Percentiles rank a stretch among this genome's conserved stretches.
Evolutionary conservation across 2,888 invertebrate genomes (phyloP).

Genomic region (Plebejus argus): DNA sequence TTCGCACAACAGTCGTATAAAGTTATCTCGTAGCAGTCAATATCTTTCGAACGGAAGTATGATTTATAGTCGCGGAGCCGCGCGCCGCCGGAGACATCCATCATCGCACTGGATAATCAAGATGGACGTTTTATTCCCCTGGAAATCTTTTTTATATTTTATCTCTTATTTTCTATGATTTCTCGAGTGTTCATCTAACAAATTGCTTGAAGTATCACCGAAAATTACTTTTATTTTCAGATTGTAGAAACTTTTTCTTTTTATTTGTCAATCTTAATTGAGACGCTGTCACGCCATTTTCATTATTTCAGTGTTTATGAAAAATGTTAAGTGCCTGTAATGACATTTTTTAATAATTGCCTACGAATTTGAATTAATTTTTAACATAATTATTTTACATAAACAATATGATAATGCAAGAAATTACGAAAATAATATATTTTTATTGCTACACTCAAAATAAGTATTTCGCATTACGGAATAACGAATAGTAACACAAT

Average conservation of each 20-base stretch:
- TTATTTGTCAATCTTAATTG: neutral
- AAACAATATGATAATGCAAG: neutral
- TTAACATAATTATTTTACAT: too few species aligned
- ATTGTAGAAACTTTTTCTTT: neutral
- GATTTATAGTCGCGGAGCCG: conserved; percentile 17
- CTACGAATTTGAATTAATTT: too few species aligned
- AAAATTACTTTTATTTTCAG: neutral
- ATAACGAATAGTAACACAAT: conserved; percentile 11
- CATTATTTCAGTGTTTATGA: neutral
- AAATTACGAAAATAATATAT: neutral
- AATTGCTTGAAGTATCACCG: neutral
- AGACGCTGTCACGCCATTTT: neutral
- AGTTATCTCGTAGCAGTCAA: conserved; percentile 7
- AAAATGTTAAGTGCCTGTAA: neutral
- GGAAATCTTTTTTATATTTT: conserved; percentile 8
- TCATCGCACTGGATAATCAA: conserved; percentile 16
- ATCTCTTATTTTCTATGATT: conserved; percentile 9
- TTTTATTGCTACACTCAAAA: neutral
- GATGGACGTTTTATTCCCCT: conserved; percentile 2
- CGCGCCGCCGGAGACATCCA: neutral
- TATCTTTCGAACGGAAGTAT: conserved; percentile 17
- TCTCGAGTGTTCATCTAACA: neutral
- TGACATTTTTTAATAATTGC: too few species aligned
- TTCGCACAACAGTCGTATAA: neutral
- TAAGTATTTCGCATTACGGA: neutral